These are phyloP conservation scores for Aphelenchoides besseyi DNA, from an alignment of 1,140 invertebrate species.

Conservation along the genomic window DNA sequence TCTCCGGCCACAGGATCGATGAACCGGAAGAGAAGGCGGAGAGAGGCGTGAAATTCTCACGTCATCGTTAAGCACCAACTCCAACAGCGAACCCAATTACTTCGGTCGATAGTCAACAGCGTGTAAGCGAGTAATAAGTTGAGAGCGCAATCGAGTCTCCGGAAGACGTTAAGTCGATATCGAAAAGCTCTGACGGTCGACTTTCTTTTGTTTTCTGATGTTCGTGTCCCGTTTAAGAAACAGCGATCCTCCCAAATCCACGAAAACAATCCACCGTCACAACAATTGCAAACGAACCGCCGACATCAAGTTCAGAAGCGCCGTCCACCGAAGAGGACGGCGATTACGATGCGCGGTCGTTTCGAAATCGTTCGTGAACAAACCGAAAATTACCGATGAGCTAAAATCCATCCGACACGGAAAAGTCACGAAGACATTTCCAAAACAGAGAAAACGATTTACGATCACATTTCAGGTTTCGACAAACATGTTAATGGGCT, in stretches of 20 bases:
- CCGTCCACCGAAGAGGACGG: too few relatives aligned
- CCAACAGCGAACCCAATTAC: too few relatives aligned
- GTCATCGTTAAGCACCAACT: neutral
- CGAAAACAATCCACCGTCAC: too few relatives aligned
- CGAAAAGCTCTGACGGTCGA: too few relatives aligned
- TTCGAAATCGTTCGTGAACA: too few relatives aligned
- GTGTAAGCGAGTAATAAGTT: neutral
- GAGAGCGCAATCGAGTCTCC: neutral
- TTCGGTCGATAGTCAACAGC: neutral
- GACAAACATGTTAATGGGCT: neutral
- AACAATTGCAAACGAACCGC: too few relatives aligned
- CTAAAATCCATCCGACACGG: neutral
- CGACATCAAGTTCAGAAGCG: too few relatives aligned
- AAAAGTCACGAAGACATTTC: neutral
- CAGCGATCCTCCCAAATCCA: too few relatives aligned
- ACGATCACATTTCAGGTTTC: neutral
- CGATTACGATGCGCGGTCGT: too few relatives aligned
- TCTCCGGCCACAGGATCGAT: neutral
- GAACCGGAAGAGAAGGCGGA: neutral
- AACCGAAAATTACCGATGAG: conserved; percentile 3
- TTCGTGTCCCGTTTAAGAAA: too few relatives aligned
- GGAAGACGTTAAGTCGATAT: too few relatives aligned
- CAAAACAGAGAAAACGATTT: conserved; percentile 2
- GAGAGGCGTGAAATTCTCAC: neutral
- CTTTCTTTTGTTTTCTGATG: too few relatives aligned